These are phyloP conservation scores for Molothrus ater DNA, from an alignment of 2,797 vertebrate genomes.

Conservation along the genomic window DNA sequence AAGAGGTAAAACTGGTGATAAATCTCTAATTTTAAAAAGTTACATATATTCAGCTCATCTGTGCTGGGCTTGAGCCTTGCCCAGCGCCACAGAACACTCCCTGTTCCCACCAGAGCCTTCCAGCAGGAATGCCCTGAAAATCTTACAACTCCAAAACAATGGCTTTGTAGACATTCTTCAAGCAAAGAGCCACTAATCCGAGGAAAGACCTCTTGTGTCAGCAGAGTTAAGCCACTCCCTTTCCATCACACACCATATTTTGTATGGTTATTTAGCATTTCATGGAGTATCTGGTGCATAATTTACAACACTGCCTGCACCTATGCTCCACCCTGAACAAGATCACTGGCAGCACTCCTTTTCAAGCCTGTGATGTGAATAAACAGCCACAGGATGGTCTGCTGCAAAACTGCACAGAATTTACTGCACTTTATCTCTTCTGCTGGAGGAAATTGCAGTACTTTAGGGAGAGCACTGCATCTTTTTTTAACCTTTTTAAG, in stretches of 20 bases:
- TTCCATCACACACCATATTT: not conserved
- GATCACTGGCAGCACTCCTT: not conserved
- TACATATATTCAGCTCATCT: not conserved
- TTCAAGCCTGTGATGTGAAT: conserved; percentile 9
- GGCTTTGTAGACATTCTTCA: not conserved
- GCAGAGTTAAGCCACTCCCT: conserved; percentile 4
- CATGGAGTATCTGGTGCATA: not conserved
- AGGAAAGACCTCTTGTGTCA: not conserved
- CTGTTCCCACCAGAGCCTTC: conserved; percentile 10
- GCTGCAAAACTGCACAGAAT: not conserved
- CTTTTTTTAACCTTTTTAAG: not conserved
- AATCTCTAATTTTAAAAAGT: not conserved
- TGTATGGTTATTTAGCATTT: conserved; percentile 4
- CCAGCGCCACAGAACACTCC: not conserved
- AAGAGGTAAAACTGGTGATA: not conserved
- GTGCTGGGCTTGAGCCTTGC: not conserved
- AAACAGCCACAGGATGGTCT: conserved; percentile 20
- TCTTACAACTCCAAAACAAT: not conserved
- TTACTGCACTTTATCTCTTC: conserved; percentile 8
- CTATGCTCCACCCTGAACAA: conserved; percentile 52
- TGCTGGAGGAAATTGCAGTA: not conserved
- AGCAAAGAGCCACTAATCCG: not conserved
- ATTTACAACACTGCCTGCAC: conserved; percentile 68
- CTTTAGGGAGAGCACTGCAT: not conserved
- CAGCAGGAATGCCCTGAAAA: not conserved